These are phyloP conservation scores for Salvelinus alpinus DNA, from an alignment of 2,113 vertebrate species.

Conservation along the genomic window DNA sequence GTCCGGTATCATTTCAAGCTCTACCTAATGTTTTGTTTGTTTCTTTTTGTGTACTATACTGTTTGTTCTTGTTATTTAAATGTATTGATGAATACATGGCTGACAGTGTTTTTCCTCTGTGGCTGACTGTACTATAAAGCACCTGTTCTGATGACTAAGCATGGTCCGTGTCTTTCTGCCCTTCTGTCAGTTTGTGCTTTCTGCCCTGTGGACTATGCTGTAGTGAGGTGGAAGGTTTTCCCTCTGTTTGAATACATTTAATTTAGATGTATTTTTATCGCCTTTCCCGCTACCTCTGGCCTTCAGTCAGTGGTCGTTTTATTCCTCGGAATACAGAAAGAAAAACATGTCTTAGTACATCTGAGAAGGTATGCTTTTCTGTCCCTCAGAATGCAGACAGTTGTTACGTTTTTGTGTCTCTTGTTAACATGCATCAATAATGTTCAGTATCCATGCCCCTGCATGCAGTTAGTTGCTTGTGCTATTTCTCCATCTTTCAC, in stretches of 20 bases:
- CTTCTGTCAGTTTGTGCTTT: slow-evolving; percentile 6
- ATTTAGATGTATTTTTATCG: too few species aligned
- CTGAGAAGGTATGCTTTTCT: neutral
- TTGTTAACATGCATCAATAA: slow-evolving; percentile 39
- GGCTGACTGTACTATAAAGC: neutral
- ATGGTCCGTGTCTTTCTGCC: slow-evolving; percentile 24
- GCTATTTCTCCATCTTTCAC: slow-evolving; percentile 42
- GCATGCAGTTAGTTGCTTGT: slow-evolving; percentile 45
- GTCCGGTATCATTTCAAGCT: neutral
- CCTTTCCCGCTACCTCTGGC: neutral
- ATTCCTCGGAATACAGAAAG: too few species aligned
- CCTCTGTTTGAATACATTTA: slow-evolving; percentile 2
- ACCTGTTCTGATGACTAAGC: slow-evolving; percentile 29
- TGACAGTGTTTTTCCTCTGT: slow-evolving; percentile 19
- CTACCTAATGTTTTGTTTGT: slow-evolving; percentile 39
- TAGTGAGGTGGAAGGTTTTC: neutral
- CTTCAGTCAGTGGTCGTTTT: neutral
- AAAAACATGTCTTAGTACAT: neutral
- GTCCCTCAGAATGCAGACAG: neutral
- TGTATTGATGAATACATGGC: slow-evolving; percentile 28
- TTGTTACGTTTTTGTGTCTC: neutral
- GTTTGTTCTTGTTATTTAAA: slow-evolving; percentile 31
- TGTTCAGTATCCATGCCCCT: slow-evolving; percentile 18
- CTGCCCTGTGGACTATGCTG: neutral
- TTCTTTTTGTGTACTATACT: slow-evolving; percentile 28